phyloP scores from a whole-genome alignment of 2,888 invertebrate species.

The Caenorhabditis plicata region DNA sequence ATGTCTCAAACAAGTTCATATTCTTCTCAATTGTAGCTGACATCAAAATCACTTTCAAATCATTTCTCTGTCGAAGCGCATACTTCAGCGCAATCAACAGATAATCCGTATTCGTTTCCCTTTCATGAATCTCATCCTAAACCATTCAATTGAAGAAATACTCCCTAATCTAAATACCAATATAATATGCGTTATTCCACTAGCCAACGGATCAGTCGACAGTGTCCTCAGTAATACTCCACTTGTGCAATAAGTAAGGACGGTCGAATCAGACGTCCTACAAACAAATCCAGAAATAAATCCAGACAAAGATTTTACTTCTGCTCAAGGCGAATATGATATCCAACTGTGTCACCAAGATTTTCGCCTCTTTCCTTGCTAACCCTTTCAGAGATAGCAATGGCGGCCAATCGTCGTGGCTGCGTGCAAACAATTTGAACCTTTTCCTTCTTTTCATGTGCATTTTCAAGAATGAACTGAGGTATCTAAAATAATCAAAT shows the following conservation, averaged over 20 bases:
- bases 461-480: constrained; percentile 83
- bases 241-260: constrained; percentile 87
- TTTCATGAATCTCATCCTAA: constrained; percentile 94
- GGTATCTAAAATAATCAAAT: constrained; percentile 75
- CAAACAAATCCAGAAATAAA: constrained; percentile 32
- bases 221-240: constrained; percentile 84
- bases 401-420: constrained; percentile 84
- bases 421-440: constrained; percentile 90
- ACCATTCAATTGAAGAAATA: too few relatives aligned
- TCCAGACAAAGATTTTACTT: constrained; percentile 66
- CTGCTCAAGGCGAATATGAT: constrained; percentile 87
- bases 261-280: constrained; percentile 78
- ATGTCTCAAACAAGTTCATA: constrained; percentile 78
- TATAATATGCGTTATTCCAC: constrained; percentile 78
- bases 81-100: constrained; percentile 77
- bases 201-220: constrained; percentile 77
- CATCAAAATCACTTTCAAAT: constrained; percentile 76
- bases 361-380: constrained; percentile 83
- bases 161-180: too few relatives aligned
- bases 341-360: constrained; percentile 80
- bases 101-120: constrained; percentile 90
- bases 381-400: constrained; percentile 85
- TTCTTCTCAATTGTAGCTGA: constrained; percentile 83
- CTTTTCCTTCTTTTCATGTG: constrained; percentile 71
- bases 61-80: constrained; percentile 44